Base-by-base conservation (phyloP, 2,888 invertebrate species). In the Drosophila niveifrons region DNA sequence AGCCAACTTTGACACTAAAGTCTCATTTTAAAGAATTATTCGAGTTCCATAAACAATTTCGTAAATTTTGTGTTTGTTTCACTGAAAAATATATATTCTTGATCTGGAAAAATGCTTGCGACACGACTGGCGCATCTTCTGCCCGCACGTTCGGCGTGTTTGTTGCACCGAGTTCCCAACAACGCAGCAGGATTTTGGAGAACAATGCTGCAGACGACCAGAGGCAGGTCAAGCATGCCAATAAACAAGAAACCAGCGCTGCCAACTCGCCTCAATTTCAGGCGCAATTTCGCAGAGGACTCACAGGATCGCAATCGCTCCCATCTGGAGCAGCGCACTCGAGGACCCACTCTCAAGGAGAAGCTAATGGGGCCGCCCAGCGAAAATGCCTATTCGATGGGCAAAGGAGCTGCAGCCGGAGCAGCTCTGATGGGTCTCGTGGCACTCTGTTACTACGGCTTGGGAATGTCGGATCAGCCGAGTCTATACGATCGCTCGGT, bases 381-480 rank as follows among this genome's bases (percentile, higher is more conserved):
- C 53, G 95, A 95, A 75, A 95, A 95, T 91, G 98, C 98, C 52
- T 98, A 96, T 91, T 94, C 94, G 59, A 93, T 98, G 89, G 99
- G 99, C 3, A 95, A 96, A 92, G 98, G 97, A 64, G 96, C 97
- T n/a, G 92, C 97, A 15, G 97, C 97, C 51, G 99, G 98, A 50
- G 98, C 97, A 13, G 96, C 98, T 7, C 95, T 95, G 8, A 92
- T 98, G 64, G 99, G 99, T 34, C 89, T 99, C 43, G 98, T 96
- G 69, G 97, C 98, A 11, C 94, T 99, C 3, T 98, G 98, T 90
- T 99, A 95, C 91, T 99, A 99, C 93, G 99, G 99, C 23, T 93
- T 98, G 47, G 98, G 98, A 57, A 93, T 98, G 41, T 95, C 96
- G 2, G 94, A 94, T 67, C 94, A 96, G 89, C 94, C 95, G 39